Percentiles rank a stretch among this genome's conserved stretches.
Evolutionary conservation across 2,797 vertebrate genomes (phyloP).

Genomic region (Galagoides demidoff): DNA sequence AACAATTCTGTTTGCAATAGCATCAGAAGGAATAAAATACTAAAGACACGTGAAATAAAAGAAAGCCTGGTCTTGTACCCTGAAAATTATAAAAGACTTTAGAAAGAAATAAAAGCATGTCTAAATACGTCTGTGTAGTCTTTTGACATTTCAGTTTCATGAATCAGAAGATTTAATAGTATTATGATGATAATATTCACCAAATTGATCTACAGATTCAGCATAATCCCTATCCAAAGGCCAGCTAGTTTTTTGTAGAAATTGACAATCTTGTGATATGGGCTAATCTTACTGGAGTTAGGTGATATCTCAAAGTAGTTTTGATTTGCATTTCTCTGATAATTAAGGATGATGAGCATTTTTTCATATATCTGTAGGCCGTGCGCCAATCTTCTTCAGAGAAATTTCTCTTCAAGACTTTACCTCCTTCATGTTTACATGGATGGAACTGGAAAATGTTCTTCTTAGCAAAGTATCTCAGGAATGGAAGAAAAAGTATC

Average conservation of each 20-base stretch:
- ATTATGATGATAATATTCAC: neutral
- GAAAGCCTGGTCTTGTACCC: neutral
- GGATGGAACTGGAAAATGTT: no score
- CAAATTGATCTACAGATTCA: neutral
- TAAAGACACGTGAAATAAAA: neutral
- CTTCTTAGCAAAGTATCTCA: no score
- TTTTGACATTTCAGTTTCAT: neutral
- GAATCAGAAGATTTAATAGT: neutral
- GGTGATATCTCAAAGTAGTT: no score
- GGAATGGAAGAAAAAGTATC: no score
- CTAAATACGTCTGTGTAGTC: neutral
- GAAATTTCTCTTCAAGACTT: no score
- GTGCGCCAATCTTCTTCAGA: no score
- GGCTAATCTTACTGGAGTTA: no score
- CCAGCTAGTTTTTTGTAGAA: neutral
- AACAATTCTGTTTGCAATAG: neutral
- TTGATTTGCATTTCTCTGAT: no score
- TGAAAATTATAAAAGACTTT: constrained; percentile 1
- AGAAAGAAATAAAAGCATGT: neutral
- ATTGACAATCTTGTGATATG: neutral
- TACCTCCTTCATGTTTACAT: no score
- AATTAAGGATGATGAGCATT: no score
- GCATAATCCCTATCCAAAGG: neutral
- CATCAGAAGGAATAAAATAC: neutral
- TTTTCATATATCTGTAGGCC: no score